Base-by-base conservation (phyloP, 2,888 invertebrate genomes). In the Hirtodrosophila cameraria region DNA sequence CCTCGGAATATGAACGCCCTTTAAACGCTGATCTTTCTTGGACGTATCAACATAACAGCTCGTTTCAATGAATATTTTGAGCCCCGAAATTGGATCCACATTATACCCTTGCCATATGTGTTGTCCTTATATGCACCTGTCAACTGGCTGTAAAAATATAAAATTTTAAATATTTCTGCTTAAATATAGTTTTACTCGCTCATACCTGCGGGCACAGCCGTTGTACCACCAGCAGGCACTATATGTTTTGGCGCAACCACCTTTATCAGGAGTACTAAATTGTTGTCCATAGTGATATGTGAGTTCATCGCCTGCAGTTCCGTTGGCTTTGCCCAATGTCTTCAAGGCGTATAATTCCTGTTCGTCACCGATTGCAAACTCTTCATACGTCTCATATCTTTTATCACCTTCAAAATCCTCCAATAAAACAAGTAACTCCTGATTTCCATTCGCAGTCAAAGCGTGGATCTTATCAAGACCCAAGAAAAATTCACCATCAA, bases 391-490 rank as follows among this genome's bases (percentile, higher is more conserved):
- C 18, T 67, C 54, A 11, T 55, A 52, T 2, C 41, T 11, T 1
- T 31, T 11, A 1, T 50, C 45, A 5, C 50, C 46, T 8, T 46
- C 31, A 11, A 55, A 55, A 6, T 67, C 61, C 11, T 67, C 61
- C 6, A 67, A 11, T 1, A 67, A 15, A 1, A 67, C 39, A 1
- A 67, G 12, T 0, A 67, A 12, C 18, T 67, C 61, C 12, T 67
- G 67, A 1, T 5, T 15, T 15, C 41, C n/a, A 0, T 31, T 28
- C 0, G 25, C 4, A 1, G 46, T 67, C 23, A 67, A 33, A 4
- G 61, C 54, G 12, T 68, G 69, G n/a, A 70, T 31, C 30, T 65
- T 70, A 0, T 70, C 70, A 8, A 70, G 27, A 0, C 70, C 70
- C 11, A 70, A 15, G 15, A 70, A 70, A 16, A 65, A 70, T n/a